Base-by-base conservation (phyloP, 2,797 vertebrate genomes). In the Psittacula derbiana region DNA sequence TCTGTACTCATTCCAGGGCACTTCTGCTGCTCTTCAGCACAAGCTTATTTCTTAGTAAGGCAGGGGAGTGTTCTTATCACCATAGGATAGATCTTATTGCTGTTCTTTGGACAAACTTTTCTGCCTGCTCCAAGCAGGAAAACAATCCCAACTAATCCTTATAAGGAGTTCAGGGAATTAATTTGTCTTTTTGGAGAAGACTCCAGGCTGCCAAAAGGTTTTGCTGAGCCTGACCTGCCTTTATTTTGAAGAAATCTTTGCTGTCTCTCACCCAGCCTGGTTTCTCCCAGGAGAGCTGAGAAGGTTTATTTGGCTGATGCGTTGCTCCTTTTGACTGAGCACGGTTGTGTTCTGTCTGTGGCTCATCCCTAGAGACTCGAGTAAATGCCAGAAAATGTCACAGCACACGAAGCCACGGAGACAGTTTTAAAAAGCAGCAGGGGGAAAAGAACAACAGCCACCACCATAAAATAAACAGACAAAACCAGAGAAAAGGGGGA, bases 261-360 rank as follows among this genome's bases (percentile, higher is more conserved):
- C 53, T 74, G 46, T 38, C 23, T 49, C 6, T 43, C 0, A 4
- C 15, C 30, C 69, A 31, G 38, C 11, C 4, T 18, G 82, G 6
- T 70, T n/a, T 49, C n/a, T 71, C 93, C 82, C 86, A 3, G 43
- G 66, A 43, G 86, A 46, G 73, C 41, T 65, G 73, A 84, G 80
- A 2, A 1, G 66, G 49, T 43, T 75, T 49, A 2, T 78, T 74
- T 38, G 70, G 49, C 47, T 21, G 1, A 0, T 4, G 18, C 5
- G 8, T 10, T 49, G 40, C 65, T 93, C 69, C 80, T 84, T 33
- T 12, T 31, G 72, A 44, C 55, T 82, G 81, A 69, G 72, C 81
- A 11, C 20, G 0, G 64, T 9, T 16, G 4, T 31, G 65, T 60
- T 82, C 65, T 61, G 61, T 52, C 89, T 28, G 5, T 44, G 69